Conservation (phyloP, 2,888 invertebrate species). For the Poecilus cupreus region DNA sequence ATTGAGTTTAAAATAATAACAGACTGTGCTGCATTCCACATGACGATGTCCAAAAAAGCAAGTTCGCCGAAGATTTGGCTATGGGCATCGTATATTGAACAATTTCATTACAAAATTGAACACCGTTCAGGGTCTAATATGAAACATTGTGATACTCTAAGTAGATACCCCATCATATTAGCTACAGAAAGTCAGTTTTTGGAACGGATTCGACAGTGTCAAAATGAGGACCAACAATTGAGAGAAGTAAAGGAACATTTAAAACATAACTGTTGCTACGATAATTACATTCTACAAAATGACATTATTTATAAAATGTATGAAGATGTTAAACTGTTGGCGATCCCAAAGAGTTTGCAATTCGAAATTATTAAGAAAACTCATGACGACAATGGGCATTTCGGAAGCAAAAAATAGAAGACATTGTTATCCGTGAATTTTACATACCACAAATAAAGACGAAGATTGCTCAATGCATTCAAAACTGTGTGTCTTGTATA, state of each 20-base stretch:
- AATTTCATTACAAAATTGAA: constrained; percentile 19
- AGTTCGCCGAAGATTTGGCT: constrained; percentile 2
- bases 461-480: not conserved
- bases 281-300: constrained; percentile 15
- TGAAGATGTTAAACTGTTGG: not conserved
- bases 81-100: constrained; percentile 16
- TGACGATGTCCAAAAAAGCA: constrained; percentile 59
- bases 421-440: not conserved
- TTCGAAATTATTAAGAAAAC: constrained; percentile 8
- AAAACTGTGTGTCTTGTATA: constrained; percentile 13
- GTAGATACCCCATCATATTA: too few species aligned
- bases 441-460: not conserved
- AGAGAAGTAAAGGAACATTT: not conserved
- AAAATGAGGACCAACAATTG: not conserved
- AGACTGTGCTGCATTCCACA: constrained; percentile 56
- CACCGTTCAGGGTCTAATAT: constrained; percentile 13
- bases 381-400: constrained; percentile 26
- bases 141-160: constrained; percentile 41
- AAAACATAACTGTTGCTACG: not conserved
- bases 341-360: not conserved
- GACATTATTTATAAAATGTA: not conserved
- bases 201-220: too few species aligned
- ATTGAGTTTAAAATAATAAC: constrained; percentile 26
- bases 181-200: too few species aligned
- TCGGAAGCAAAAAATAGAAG: constrained; percentile 17